Conservation (phyloP, 35 echinoderm and acorn worm genomes). For the Chiridota heheva region DNA sequence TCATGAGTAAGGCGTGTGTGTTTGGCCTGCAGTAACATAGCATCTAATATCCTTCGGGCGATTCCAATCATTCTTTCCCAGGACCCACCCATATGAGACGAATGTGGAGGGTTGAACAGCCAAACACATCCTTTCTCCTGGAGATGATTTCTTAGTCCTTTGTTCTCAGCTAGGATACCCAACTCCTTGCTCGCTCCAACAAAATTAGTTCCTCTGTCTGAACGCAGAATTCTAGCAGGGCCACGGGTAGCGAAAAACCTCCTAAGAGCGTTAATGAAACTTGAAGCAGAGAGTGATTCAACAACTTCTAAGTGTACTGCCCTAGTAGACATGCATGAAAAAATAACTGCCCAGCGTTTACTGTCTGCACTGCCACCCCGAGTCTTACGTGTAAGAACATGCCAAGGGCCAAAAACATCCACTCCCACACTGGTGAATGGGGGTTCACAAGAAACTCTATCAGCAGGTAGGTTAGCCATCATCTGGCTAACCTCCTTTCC, state of each 20-base stretch:
- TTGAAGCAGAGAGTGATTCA: conserved; percentile 15
- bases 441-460: background rate
- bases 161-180: background rate
- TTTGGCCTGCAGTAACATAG: conserved; percentile 12
- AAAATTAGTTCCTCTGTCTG: conserved; percentile 46
- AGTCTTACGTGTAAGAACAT: conserved; percentile 37
- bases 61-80: conserved; percentile 45
- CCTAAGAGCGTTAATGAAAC: conserved; percentile 3
- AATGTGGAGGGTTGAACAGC: conserved; percentile 30
- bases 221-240: conserved; percentile 27
- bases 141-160: background rate
- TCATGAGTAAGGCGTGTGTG: conserved; percentile 10
- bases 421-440: conserved; percentile 41
- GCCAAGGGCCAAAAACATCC: conserved; percentile 60
- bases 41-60: conserved; percentile 3
- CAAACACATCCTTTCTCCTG: background rate
- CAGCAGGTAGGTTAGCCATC: conserved; percentile 51
- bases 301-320: conserved; percentile 36
- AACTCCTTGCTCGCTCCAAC: conserved; percentile 34
- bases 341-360: conserved; percentile 58
- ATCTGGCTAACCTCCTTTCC: conserved; percentile 2
- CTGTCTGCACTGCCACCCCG: conserved; percentile 35
- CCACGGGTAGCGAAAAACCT: conserved; percentile 41
- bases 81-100: conserved; percentile 20
- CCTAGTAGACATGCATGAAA: conserved; percentile 35